Evolutionary conservation across 2,113 vertebrate genomes (phyloP).

Genomic region (Arizona elegans): DNA sequence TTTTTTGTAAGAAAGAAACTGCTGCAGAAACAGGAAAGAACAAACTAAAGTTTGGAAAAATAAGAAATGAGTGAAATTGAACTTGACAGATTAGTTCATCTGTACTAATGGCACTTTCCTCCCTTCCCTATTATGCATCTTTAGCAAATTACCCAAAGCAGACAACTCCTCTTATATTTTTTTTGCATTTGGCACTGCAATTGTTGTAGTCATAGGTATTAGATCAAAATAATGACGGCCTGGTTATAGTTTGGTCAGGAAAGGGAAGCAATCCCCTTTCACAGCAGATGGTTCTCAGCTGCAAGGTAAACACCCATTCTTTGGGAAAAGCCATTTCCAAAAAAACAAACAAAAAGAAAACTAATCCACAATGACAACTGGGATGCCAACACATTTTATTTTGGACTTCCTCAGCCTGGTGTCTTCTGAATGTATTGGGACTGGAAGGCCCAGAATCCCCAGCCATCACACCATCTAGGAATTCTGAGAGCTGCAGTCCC

Average conservation of each 20-base stretch:
- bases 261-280: constrained; percentile 13
- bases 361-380: neutral
- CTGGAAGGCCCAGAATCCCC: neutral
- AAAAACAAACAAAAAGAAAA: constrained; percentile 24
- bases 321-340: neutral
- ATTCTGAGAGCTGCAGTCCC: neutral
- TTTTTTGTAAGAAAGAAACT: neutral
- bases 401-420: neutral
- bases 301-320: neutral
- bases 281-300: neutral
- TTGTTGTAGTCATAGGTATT: neutral
- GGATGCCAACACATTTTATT: constrained; percentile 7
- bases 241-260: neutral
- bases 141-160: neutral
- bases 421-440: neutral
- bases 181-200: neutral
- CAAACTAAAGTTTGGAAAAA: neutral
- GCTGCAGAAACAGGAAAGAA: neutral
- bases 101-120: neutral
- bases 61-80: neutral
- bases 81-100: neutral
- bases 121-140: neutral
- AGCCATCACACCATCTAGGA: neutral
- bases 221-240: neutral
- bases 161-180: neutral